Conservation (phyloP, 2,888 invertebrate species). For the Spicauda simplicius region DNA sequence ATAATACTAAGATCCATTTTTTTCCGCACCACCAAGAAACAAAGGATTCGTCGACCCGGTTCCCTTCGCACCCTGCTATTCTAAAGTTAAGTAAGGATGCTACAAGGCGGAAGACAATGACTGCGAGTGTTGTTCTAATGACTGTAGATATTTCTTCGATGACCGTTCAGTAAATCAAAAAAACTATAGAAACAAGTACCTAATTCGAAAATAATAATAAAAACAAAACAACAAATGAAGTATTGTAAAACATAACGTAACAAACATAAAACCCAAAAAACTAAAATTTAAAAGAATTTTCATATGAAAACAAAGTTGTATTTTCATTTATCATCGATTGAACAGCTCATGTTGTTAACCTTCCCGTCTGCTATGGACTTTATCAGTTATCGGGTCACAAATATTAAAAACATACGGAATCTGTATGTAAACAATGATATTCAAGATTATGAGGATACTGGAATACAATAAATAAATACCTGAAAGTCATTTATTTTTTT, state of each 20-base stretch:
- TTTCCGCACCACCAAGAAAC: slow-evolving; percentile 25
- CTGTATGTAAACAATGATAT: slow-evolving; percentile 33
- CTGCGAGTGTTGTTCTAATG: neutral
- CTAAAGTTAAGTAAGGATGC: slow-evolving; percentile 20
- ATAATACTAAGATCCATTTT: slow-evolving; percentile 25
- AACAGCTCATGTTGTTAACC: slow-evolving; percentile 29
- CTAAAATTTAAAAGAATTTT: neutral
- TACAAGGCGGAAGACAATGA: slow-evolving; percentile 1
- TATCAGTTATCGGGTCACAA: slow-evolving; percentile 32
- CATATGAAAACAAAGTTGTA: neutral
- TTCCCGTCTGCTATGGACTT: slow-evolving; percentile 19
- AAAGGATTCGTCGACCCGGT: slow-evolving; percentile 26
- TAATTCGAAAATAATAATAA: neutral
- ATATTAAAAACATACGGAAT: slow-evolving; percentile 28
- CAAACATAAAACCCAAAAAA: no score
- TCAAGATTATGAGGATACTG: slow-evolving; percentile 28
- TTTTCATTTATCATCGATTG: slow-evolving; percentile 19
- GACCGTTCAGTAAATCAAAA: neutral
- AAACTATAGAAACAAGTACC: neutral
- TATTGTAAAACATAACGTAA: neutral
- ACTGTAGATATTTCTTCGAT: neutral
- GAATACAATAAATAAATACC: slow-evolving; percentile 13
- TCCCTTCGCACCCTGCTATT: slow-evolving; percentile 25
- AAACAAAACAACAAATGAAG: neutral
- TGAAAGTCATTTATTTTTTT: slow-evolving; percentile 16